phyloP scores from a whole-genome alignment of 2,888 invertebrate species.

The Harpalus rubripes region DNA sequence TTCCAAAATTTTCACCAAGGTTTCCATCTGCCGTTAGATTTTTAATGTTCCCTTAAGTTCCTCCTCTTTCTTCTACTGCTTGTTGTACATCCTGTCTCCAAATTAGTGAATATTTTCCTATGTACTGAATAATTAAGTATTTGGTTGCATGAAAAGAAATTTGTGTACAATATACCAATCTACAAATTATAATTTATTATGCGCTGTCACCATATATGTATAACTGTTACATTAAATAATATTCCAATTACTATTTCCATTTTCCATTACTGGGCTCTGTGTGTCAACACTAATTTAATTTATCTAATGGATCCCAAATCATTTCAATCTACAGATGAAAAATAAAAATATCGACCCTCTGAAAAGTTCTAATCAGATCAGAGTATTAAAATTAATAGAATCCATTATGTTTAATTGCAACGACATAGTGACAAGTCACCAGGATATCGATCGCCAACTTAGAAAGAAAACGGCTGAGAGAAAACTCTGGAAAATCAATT shows the following conservation, averaged over 20 bases:
- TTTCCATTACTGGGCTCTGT: not conserved
- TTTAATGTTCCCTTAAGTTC: no score
- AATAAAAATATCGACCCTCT: conserved; percentile 14
- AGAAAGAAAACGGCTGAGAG: conserved; percentile 22
- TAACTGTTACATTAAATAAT: conserved; percentile 1
- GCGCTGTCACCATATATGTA: not conserved
- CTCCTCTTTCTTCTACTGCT: no score
- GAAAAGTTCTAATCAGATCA: conserved; percentile 36
- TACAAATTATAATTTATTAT: not conserved
- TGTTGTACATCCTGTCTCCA: no score
- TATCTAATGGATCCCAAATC: conserved; percentile 14
- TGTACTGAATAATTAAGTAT: no score
- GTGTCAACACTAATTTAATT: conserved; percentile 22
- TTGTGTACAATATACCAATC: not conserved
- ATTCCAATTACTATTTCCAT: conserved; percentile 15
- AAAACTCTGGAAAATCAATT: conserved; percentile 64
- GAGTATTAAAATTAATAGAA: conserved; percentile 37
- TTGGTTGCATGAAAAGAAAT: not conserved
- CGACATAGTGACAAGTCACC: conserved; percentile 19
- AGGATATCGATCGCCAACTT: conserved; percentile 29
- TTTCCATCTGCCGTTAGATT: no score
- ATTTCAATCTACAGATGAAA: conserved; percentile 27
- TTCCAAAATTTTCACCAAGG: no score
- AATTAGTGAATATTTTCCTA: no score
- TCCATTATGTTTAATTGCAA: conserved; percentile 39